Conservation (phyloP, 2,113 vertebrate genomes). For the Aleadryas rufinucha region DNA sequence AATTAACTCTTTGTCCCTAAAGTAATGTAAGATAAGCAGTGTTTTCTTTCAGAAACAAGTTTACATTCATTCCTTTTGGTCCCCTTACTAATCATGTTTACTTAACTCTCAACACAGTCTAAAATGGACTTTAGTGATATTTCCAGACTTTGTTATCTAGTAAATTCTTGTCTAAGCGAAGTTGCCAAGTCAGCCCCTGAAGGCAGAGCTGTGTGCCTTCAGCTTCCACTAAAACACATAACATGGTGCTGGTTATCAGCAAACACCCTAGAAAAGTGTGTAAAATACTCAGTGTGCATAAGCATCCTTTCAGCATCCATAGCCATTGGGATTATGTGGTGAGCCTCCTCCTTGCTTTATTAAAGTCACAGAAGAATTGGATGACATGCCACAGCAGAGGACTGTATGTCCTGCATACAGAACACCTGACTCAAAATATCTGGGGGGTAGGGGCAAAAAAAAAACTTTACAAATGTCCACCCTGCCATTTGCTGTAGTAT, state of each 20-base stretch:
- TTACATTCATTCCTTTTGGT: not conserved
- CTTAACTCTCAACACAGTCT: not conserved
- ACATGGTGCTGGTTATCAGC: not conserved
- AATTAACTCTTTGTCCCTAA: not conserved
- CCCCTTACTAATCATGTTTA: not conserved
- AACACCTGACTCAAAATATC: not conserved
- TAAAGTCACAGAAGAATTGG: not conserved
- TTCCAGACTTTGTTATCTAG: slow-evolving; percentile 1
- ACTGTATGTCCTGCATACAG: not conserved
- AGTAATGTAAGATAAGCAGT: not conserved
- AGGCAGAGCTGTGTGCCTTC: not conserved
- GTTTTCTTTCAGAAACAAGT: slow-evolving; percentile 14
- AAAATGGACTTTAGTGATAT: not conserved
- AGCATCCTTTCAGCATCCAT: not conserved
- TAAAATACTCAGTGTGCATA: not conserved
- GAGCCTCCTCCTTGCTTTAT: not conserved
- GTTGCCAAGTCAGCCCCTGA: not conserved
- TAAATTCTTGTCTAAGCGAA: not conserved
- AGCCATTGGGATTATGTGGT: not conserved
- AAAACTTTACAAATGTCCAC: not conserved
- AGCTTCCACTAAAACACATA: not conserved
- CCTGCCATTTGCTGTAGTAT: not conserved
- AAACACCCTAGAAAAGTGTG: not conserved
- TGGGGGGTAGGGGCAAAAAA: fast-evolving
- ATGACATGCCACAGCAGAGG: not conserved